Conservation (phyloP, 2,888 invertebrate species). For the Chymomyza caudatula region DNA sequence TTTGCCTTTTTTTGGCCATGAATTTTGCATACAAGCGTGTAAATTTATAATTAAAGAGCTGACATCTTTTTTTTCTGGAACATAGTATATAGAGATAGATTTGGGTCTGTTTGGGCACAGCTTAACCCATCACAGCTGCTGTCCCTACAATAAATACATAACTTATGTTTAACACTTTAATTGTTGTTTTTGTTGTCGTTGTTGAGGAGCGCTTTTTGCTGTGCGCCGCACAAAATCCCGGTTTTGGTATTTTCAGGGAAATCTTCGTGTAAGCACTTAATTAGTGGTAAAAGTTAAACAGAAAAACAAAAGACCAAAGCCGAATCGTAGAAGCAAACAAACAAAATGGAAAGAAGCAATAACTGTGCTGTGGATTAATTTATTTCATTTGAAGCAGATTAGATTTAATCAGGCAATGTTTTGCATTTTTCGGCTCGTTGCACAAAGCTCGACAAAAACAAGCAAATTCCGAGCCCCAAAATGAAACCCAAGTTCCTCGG, state of each 20-base stretch:
- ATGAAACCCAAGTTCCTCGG: background rate
- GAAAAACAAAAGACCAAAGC: constrained; percentile 26
- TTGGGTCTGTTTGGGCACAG: constrained; percentile 28
- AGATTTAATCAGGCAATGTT: constrained; percentile 46
- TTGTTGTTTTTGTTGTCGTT: constrained; percentile 9
- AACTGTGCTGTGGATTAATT: constrained; percentile 55
- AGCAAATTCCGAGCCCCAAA: background rate
- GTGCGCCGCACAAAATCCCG: constrained; percentile 15
- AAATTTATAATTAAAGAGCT: constrained; percentile 68
- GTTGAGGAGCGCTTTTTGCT: constrained; percentile 1
- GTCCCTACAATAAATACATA: background rate
- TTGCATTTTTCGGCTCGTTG: constrained; percentile 46
- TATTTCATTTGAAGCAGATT: constrained; percentile 66
- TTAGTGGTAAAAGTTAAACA: constrained; percentile 70
- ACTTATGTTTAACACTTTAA: constrained; percentile 1
- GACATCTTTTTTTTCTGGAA: constrained; percentile 47
- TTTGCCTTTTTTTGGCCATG: constrained; percentile 48
- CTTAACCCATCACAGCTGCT: constrained; percentile 5
- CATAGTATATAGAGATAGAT: background rate
- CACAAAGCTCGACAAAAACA: constrained; percentile 20
- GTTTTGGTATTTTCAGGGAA: constrained; percentile 49
- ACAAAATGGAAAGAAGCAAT: constrained; percentile 41
- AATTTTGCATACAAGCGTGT: constrained; percentile 43
- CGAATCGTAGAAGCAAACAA: constrained; percentile 1
- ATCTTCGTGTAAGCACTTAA: constrained; percentile 71